Evolutionary conservation across 2,888 invertebrate genomes (phyloP).

Genomic region (Sycophila texana): DNA sequence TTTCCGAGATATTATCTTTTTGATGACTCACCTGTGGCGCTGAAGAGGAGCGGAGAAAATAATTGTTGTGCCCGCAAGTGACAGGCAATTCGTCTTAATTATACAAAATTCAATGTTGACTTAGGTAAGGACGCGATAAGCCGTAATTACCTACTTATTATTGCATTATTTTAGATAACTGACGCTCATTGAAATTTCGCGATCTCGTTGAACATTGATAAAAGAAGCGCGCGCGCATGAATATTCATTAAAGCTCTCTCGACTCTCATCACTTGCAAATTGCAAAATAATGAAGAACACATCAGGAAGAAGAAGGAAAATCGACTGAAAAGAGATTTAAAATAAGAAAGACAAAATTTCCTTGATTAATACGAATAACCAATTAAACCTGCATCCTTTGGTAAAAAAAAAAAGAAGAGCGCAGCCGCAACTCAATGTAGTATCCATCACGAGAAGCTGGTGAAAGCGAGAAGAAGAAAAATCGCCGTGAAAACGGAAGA

Average conservation of each 20-base stretch:
- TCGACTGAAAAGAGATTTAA: too few relatives aligned
- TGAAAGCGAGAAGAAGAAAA: constrained; percentile 38
- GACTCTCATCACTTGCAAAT: too few relatives aligned
- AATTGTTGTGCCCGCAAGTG: neutral
- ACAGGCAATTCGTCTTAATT: neutral
- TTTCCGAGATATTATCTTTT: neutral
- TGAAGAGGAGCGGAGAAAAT: neutral
- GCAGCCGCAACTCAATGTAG: neutral
- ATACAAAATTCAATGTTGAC: neutral
- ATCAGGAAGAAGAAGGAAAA: too few relatives aligned
- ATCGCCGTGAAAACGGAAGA: constrained; percentile 33
- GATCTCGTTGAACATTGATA: too few relatives aligned
- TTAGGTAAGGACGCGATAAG: neutral
- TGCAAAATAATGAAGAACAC: too few relatives aligned
- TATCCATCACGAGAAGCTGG: neutral
- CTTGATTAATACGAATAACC: too few relatives aligned
- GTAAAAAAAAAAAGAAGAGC: neutral
- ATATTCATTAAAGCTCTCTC: too few relatives aligned
- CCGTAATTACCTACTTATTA: too few relatives aligned
- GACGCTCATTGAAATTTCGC: too few relatives aligned
- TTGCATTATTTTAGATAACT: too few relatives aligned
- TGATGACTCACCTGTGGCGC: neutral
- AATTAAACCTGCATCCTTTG: neutral
- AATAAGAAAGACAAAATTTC: constrained; percentile 8
- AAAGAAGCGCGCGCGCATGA: too few relatives aligned